Base-by-base conservation (phyloP, 2,888 invertebrate genomes). In the Argyresthia albistria region DNA sequence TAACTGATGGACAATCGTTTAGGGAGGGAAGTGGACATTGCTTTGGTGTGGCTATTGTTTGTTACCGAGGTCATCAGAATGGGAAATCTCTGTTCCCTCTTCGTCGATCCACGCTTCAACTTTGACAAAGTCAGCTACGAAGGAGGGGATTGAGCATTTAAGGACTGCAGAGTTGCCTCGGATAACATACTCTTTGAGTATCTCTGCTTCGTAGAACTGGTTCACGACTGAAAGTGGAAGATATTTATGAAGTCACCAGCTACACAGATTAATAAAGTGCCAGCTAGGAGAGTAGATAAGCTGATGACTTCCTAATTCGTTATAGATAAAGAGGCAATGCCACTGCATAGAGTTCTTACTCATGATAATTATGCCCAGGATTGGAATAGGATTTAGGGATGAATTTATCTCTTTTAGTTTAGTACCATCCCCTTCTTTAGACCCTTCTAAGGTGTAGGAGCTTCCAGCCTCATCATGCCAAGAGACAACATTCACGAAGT, bases 131-230 rank as follows among this genome's bases (percentile, higher is more conserved):
- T 97, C 97, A 46, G 95, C 94, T 53, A 96, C 95, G 79, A 96
- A 96, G 58, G 95, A 95, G 11, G 96, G 96, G 67, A 96, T 95
- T 64, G 94, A 95, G 88, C 96, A 96, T 80, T 95, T 95, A 51
- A 96, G 80, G 56, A 96, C 93, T 10, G 95, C 96, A 48, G 95
- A 93, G 73, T 96, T 96, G 55, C 96, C 96, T 62, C 93, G 91
- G 65, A 96, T 96, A 14, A 96, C 96, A 81, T 96, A 96, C 76
- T 96, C 96, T 58, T 93, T 95, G 60, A 95, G 92, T 62, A 94
- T 94, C 80, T 96, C 96, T 48, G 95, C 94, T 80, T 95, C 95
- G 80, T 95, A 96, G 78, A 93, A 94, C 78, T 96, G 96, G 86
- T 95, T 94, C 53, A 96, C 95, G 76, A 94, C 94, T 94, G 88